phyloP scores from a whole-genome alignment of 2,797 vertebrate genomes.

The Oophaga sylvatica region DNA sequence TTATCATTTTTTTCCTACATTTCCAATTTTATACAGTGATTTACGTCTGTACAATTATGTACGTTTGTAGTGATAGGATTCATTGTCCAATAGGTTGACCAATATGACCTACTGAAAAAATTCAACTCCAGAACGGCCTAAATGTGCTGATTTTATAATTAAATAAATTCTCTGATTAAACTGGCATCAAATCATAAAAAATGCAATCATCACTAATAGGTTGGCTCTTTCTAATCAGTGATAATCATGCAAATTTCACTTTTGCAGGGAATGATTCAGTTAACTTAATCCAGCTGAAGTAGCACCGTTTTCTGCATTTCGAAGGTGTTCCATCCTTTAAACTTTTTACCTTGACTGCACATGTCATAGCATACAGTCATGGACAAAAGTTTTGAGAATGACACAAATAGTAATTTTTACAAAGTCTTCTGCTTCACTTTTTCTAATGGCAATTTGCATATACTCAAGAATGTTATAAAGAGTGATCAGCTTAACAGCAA shows the following conservation, averaged over 20 bases:
- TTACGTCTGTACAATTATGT: background rate
- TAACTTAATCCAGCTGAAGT: slow-evolving; percentile 30
- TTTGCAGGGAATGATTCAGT: slow-evolving; percentile 10
- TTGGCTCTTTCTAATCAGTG: slow-evolving; percentile 38
- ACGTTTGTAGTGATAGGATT: background rate
- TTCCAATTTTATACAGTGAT: background rate
- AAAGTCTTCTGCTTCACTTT: too few species aligned
- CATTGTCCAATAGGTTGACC: slow-evolving; percentile 29
- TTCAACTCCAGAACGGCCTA: background rate
- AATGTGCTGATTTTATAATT: slow-evolving; percentile 50
- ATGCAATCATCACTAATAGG: slow-evolving; percentile 48
- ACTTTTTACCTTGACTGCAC: background rate
- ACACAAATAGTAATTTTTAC: too few species aligned
- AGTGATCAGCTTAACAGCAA: too few species aligned
- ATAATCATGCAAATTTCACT: slow-evolving; percentile 48
- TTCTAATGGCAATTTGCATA: too few species aligned
- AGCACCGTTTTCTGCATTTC: background rate
- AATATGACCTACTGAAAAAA: slow-evolving; percentile 25
- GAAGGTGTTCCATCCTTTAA: background rate
- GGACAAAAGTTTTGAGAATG: too few species aligned
- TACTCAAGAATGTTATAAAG: too few species aligned
- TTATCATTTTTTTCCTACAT: background rate
- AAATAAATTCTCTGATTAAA: slow-evolving; percentile 46
- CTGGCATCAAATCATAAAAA: slow-evolving; percentile 24
- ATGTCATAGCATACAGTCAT: background rate